Conservation (phyloP, 2,113 vertebrate genomes). For the Bothrops jararaca region DNA sequence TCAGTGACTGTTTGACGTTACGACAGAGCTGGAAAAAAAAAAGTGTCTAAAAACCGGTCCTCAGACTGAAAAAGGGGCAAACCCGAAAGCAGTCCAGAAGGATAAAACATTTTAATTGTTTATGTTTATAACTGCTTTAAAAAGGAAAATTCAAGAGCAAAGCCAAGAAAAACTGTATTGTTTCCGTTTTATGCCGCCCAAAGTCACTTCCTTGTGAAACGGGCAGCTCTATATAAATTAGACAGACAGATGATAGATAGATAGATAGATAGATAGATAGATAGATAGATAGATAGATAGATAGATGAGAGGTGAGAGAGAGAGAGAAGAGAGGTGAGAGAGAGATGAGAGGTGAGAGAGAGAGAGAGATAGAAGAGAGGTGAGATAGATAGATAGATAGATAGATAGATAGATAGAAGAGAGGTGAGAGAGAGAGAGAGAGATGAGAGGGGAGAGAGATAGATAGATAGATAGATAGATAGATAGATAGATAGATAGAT, state of each 20-base stretch:
- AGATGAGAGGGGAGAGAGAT: too few species aligned
- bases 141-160: not conserved
- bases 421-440: too few species aligned
- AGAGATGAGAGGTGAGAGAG: too few species aligned
- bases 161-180: not conserved
- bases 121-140: not conserved
- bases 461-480: not conserved
- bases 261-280: not conserved
- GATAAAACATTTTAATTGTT: not conserved
- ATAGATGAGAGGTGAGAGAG: not conserved
- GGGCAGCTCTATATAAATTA: not conserved
- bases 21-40: too few species aligned
- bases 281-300: not conserved
- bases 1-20: too few species aligned
- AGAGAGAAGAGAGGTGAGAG: too few species aligned
- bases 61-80: not conserved
- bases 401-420: too few species aligned
- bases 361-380: too few species aligned
- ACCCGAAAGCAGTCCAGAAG: not conserved
- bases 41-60: too few species aligned
- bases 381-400: too few species aligned
- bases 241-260: too few species aligned
- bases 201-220: not conserved
- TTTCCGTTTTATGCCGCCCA: not conserved
- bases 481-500: not conserved